Percentiles rank a stretch among this genome's conserved stretches.
Evolutionary conservation across 1,140 invertebrate species (phyloP).

Genomic region (Polypedilum pembai): DNA sequence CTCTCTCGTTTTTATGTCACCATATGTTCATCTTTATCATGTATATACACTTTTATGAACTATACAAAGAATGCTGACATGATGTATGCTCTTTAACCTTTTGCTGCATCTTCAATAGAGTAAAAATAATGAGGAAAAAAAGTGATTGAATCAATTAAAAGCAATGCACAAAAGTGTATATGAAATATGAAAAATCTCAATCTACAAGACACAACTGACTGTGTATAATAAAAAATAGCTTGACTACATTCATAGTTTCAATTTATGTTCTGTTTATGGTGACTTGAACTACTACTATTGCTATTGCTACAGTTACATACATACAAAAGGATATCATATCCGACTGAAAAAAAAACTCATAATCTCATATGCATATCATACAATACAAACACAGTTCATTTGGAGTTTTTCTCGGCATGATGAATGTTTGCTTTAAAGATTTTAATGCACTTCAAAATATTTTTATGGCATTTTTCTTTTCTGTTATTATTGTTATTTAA

Average conservation of each 20-base stretch:
- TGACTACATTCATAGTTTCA: not conserved
- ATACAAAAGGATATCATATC: not conserved
- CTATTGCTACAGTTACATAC: not conserved
- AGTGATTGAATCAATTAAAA: no score
- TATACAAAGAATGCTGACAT: not conserved
- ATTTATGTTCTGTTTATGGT: not conserved
- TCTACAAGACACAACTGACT: no score
- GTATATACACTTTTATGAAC: not conserved
- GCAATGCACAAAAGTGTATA: no score
- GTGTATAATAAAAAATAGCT: no score
- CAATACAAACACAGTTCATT: not conserved
- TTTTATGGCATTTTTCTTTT: not conserved
- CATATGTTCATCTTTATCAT: conserved; percentile 9
- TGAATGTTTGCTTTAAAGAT: conserved; percentile 2
- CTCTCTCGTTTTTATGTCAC: not conserved
- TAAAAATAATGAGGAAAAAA: no score
- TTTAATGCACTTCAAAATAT: conserved; percentile 28
- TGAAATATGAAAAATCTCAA: no score
- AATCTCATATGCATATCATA: not conserved
- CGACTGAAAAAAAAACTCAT: not conserved
- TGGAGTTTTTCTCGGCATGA: no score
- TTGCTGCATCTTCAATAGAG: no score
- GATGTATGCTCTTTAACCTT: no score
- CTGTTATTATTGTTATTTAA: conserved; percentile 3
- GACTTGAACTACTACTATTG: not conserved